Conservation (phyloP, 2,113 vertebrate genomes). For the Lynx canadensis region DNA sequence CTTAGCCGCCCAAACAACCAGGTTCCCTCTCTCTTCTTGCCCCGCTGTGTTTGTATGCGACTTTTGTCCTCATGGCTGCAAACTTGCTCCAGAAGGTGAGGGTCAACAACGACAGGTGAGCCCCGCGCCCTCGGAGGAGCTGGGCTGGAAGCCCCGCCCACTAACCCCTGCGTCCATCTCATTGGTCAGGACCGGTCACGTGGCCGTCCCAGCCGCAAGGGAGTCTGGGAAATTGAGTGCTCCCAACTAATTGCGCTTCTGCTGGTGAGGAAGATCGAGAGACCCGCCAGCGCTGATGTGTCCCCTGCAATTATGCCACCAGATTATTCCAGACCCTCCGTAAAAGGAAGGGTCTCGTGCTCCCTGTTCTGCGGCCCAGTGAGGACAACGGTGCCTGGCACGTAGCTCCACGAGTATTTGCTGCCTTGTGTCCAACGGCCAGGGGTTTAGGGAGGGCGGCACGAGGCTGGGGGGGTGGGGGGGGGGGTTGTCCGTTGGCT, state of each 20-base stretch:
- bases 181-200: not conserved
- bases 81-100: not conserved
- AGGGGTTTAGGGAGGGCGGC: not conserved
- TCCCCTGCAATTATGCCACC: too few species aligned
- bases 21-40: too few species aligned
- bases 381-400: not conserved
- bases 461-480: not conserved
- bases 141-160: not conserved
- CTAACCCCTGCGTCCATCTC: not conserved
- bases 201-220: not conserved
- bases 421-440: not conserved
- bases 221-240: not conserved
- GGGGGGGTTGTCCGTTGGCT: too few species aligned
- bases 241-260: not conserved
- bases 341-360: not conserved
- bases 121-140: not conserved
- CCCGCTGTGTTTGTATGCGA: accelerated
- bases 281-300: accelerated
- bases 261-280: not conserved
- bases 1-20: not conserved
- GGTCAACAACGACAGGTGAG: not conserved
- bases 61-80: not conserved
- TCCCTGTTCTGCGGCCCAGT: not conserved
- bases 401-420: too few species aligned
- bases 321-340: accelerated